Evolutionary conservation across 2,888 invertebrate genomes (phyloP), one percentile per base, ranked within the genome.

Genomic region (Drosophila diplacantha): DNA sequence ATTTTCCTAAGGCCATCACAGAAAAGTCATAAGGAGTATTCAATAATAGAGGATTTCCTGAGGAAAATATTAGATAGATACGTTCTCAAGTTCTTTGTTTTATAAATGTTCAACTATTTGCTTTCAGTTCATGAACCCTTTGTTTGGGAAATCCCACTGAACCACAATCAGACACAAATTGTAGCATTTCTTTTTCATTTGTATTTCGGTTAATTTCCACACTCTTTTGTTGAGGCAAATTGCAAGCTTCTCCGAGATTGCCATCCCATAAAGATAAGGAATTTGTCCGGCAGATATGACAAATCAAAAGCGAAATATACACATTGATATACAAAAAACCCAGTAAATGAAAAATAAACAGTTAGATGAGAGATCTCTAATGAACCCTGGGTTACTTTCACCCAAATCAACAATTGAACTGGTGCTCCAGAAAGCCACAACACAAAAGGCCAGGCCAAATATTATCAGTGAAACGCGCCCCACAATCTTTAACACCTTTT

Each of bases 401-500:
- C 79, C 65, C 57, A 65, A 18, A 43, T 59, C 61, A 71, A 47
- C 41, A 72, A 70, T 69, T 67, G 66, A 64, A 52, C 31, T 20
- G 24, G 67, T 44, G 67, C 43, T 31, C 26, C 20, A 65, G 18
- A 62, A 38, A 51, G 43, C 20, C 24, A 18, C 3, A 12, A 37
- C 31, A 61, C 46, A 68, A 76, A 69, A 71, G 77, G 68, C 66
- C 64, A 62, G 41, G 55, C 37, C 59, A 63, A 79, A 70, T 75
- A 75, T 81, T 81, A 78, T 78, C 77, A 78, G 82, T 79, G 73
- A 81, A 79, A 81, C 66, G 82, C 54, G 62, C 52, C 31, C 47
- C 54, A 67, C 83, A 82, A 77, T 83, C 84, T 79, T 79, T 82
- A 79, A 84, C 78, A 79, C 78, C 84, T 79, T 66, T 67, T 79